Evolutionary conservation across 2,113 vertebrate genomes (phyloP).

Genomic region (Mystacornis crossleyi): DNA sequence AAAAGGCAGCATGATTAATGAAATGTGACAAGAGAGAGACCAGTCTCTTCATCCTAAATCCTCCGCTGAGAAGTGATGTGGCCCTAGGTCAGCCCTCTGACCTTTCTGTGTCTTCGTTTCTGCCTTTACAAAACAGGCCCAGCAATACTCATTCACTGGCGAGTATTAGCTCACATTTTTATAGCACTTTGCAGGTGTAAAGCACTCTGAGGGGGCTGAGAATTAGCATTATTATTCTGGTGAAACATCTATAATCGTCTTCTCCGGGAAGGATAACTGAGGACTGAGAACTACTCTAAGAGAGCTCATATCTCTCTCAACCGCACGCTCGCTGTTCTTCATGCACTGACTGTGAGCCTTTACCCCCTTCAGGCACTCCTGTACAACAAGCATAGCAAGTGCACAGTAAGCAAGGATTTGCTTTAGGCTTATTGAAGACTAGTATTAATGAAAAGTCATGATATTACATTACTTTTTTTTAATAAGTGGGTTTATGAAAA

Average conservation of each 20-base stretch:
- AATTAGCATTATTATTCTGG: not conserved
- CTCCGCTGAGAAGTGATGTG: not conserved
- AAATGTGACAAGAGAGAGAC: not conserved
- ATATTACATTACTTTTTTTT: slow-evolving; percentile 52
- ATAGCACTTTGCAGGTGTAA: not conserved
- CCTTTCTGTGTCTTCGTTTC: not conserved
- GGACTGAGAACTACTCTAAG: not conserved
- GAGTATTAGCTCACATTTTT: not conserved
- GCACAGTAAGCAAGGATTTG: slow-evolving; percentile 42
- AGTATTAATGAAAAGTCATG: slow-evolving; percentile 58
- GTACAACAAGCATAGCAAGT: not conserved
- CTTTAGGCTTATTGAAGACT: slow-evolving; percentile 55
- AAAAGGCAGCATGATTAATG: not conserved
- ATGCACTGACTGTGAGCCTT: not conserved
- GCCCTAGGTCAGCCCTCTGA: not conserved
- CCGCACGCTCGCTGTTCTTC: fast-evolving
- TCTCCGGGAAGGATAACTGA: not conserved
- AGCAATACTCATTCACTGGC: not conserved
- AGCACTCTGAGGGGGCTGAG: not conserved
- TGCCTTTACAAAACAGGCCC: not conserved
- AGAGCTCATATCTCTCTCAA: not conserved
- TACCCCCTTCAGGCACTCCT: slow-evolving; percentile 3
- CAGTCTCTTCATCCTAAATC: not conserved
- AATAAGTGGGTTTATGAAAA: slow-evolving; percentile 56
- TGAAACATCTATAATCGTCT: not conserved